Base-by-base conservation (phyloP, 2,113 vertebrate genomes). In the Paraplagusia blochii region DNA sequence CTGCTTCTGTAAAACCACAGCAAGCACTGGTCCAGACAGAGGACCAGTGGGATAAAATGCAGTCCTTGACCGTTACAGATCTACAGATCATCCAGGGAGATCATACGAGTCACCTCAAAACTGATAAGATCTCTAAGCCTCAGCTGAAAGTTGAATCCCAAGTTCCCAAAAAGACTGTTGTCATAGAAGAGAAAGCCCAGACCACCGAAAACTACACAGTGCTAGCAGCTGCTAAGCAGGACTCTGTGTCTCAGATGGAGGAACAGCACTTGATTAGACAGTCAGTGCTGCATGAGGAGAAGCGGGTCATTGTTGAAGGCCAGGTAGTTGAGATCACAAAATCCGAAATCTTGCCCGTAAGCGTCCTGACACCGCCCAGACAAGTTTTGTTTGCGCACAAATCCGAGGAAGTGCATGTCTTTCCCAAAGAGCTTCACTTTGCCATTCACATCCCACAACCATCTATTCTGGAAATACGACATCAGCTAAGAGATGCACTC, bases 251-350 rank as follows among this genome's bases (percentile, higher is more conserved):
- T 51, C 82, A 88, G 53, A 92, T 92, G 36, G 66, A 82, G 1
- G 91, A 95, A 61, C 90, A 90, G 1, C 91, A 92, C 58, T 86
- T 88, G 39, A 69, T 95, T n/a, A 85, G 83, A 16, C 87, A 92
- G 68, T 88, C 91, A 0, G 68, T 97, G 46, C 12, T 81, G 11
- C 72, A 91, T 1, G 90, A 94, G 58, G 93, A 95, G 72, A 93
- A 88, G 39, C 90, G 82, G 5, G 40, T 85, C 1, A 47, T 94
- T 9, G 56, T 82, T 16, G 88, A 91, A 52, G 92, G 94, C 39
- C 63, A 50, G 43, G 70, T 83, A 0, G 4, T 65, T 0, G 29
- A 60, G 13, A 70, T 91, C 15, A 15, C 18, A 4, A 79, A 70
- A 53, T 61, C 87, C 29, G 52, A 74, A 5, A 48, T 38, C 11